Percentiles rank a stretch among this genome's conserved stretches.
phyloP scores from a whole-genome alignment of 2,113 vertebrate species.

The Chunga burmeisteri region DNA sequence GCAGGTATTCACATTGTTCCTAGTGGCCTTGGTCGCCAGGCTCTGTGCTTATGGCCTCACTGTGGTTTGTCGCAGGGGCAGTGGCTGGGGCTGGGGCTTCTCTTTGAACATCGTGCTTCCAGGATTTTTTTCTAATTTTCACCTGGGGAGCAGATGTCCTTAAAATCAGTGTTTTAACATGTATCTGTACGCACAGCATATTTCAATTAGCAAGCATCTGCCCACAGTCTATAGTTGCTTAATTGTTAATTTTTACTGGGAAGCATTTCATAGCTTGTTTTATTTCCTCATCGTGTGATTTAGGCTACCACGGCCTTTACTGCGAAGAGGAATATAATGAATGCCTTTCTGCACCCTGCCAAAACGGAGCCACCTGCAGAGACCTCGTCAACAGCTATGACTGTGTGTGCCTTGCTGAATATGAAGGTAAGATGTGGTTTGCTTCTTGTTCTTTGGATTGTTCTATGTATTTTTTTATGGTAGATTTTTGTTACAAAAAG shows the following conservation, averaged over 20 bases:
- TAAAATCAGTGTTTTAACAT: background rate
- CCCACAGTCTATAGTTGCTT: background rate
- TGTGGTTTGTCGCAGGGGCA: background rate
- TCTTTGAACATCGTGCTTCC: background rate
- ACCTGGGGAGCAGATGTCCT: background rate
- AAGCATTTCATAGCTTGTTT: background rate
- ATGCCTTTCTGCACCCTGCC: slow-evolving; percentile 92
- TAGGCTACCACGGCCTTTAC: slow-evolving; percentile 96
- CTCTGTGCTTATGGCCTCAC: accelerated
- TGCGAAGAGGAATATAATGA: slow-evolving; percentile 97
- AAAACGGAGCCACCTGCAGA: slow-evolving; percentile 91
- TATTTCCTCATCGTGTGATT: background rate
- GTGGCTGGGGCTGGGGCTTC: background rate
- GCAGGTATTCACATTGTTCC: background rate
- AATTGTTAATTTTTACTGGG: background rate
- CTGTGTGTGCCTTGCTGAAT: slow-evolving; percentile 88
- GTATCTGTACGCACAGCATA: background rate
- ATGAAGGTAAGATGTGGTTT: slow-evolving; percentile 80
- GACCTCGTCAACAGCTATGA: slow-evolving; percentile 90
- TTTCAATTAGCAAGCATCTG: background rate
- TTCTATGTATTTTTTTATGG: background rate
- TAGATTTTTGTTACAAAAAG: background rate
- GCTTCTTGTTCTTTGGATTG: background rate
- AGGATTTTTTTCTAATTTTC: background rate
- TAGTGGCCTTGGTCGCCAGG: background rate